phyloP scores from a whole-genome alignment of 1,140 invertebrate genomes.

The Myzus persicae region DNA sequence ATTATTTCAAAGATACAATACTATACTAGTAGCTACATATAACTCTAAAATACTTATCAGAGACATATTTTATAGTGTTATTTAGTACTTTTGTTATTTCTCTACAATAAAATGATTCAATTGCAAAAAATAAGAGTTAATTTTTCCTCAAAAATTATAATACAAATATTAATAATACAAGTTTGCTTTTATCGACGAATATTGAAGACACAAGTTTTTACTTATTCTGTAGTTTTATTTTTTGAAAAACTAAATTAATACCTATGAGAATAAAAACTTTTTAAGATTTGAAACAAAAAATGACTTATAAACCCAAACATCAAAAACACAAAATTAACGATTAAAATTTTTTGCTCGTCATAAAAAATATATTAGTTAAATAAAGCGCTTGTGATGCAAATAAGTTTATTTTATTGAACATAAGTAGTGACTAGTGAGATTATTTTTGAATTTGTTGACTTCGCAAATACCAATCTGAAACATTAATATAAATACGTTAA shows the following conservation, averaged over 20 bases:
- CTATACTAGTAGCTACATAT: too few species aligned
- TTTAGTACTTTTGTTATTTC: too few species aligned
- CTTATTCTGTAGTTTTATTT: too few species aligned
- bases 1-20: too few species aligned
- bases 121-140: not conserved
- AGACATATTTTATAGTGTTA: too few species aligned
- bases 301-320: not conserved
- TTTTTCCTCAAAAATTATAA: not conserved
- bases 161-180: not conserved
- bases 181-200: too few species aligned
- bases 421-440: not conserved
- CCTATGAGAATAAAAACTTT: not conserved
- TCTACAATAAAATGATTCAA: too few species aligned
- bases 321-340: not conserved
- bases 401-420: not conserved
- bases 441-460: not conserved
- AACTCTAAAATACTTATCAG: too few species aligned
- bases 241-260: not conserved
- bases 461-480: not conserved
- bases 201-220: too few species aligned
- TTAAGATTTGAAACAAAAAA: not conserved
- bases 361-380: not conserved
- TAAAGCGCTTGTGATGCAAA: not conserved
- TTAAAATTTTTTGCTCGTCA: not conserved
- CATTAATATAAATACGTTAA: not conserved